Evolutionary conservation across 2,797 vertebrate species (phyloP).

Genomic region (Takifugu ocellatus): DNA sequence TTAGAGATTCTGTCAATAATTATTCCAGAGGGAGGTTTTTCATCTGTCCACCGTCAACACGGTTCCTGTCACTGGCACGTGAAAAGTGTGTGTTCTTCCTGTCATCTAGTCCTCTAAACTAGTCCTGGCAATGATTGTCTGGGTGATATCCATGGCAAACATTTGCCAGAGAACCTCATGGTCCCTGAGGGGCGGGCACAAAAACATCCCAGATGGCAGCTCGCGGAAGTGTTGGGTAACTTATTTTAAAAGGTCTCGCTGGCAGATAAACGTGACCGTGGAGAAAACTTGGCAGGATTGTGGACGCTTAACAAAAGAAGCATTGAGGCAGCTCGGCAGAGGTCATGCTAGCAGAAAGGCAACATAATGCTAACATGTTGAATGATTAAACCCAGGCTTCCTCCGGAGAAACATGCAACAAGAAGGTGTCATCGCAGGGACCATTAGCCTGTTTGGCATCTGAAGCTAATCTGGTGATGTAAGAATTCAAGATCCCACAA

Average conservation of each 20-base stretch:
- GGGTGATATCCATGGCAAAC: not conserved
- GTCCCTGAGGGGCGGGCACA: not conserved
- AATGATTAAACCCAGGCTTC: constrained; percentile 17
- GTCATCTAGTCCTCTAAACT: not conserved
- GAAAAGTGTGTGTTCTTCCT: constrained; percentile 26
- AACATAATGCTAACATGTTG: constrained; percentile 8
- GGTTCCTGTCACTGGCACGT: constrained; percentile 24
- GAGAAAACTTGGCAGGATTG: constrained; percentile 24
- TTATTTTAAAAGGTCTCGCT: constrained; percentile 3
- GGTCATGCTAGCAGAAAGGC: constrained; percentile 19
- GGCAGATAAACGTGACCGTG: constrained; percentile 26
- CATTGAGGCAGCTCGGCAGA: constrained; percentile 34
- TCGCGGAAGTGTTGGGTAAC: not conserved
- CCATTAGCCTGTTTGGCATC: not conserved
- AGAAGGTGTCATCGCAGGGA: not conserved
- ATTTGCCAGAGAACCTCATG: too few relatives aligned
- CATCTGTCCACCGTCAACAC: constrained; percentile 16
- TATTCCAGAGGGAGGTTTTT: constrained; percentile 26
- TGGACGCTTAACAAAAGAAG: constrained; percentile 41
- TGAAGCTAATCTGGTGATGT: too few relatives aligned
- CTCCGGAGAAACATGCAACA: not conserved
- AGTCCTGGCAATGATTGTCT: not conserved
- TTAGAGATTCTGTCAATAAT: constrained; percentile 22
- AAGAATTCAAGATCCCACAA: too few relatives aligned
- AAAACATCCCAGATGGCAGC: not conserved